These are phyloP conservation scores for Esox masquinongy DNA, from an alignment of 2,797 vertebrate species.

Conservation along the genomic window DNA sequence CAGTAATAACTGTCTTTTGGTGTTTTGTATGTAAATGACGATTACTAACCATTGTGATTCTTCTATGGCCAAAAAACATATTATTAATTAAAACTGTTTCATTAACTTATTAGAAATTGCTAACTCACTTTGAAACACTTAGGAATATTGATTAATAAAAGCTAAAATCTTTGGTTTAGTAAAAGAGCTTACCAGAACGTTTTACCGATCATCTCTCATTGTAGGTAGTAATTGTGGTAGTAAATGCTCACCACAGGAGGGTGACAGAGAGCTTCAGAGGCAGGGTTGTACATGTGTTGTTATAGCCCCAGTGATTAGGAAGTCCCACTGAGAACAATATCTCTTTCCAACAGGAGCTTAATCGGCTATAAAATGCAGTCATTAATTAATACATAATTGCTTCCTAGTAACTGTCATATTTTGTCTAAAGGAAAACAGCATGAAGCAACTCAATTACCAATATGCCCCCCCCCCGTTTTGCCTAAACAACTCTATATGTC, in stretches of 20 bases:
- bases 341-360: neutral
- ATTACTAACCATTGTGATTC: no score
- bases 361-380: neutral
- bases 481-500: neutral
- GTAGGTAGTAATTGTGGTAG: neutral
- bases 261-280: constrained; percentile 1
- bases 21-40: no score
- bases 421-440: neutral
- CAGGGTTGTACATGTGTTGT: neutral
- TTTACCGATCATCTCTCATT: neutral
- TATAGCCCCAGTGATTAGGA: neutral
- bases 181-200: no score
- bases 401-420: neutral
- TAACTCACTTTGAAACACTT: no score
- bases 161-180: no score
- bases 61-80: no score
- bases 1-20: no score
- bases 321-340: neutral
- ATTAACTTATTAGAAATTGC: no score
- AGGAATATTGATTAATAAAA: no score
- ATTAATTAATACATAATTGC: neutral
- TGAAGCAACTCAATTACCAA: neutral
- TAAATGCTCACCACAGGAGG: neutral
- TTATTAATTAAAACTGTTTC: no score
- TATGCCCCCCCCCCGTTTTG: neutral